Evolutionary conservation across 2,888 invertebrate genomes (phyloP).

Genomic region (Apotomis turbidana): DNA sequence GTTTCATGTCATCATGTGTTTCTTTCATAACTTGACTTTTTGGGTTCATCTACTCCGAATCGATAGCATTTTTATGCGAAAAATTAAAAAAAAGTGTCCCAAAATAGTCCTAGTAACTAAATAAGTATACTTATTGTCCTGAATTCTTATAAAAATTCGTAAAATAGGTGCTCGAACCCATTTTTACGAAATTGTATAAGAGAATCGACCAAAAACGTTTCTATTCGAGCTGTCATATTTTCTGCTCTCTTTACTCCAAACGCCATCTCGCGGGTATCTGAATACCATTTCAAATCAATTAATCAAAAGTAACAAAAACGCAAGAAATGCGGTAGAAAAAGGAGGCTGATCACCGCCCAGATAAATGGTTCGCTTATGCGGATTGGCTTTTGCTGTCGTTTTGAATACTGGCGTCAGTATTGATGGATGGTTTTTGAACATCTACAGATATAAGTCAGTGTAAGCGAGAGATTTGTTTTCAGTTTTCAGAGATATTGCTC

Average conservation of each 20-base stretch:
- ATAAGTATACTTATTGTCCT: no score
- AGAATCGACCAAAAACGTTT: background rate
- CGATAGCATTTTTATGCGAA: no score
- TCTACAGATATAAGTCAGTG: background rate
- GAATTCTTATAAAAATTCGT: no score
- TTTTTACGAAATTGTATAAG: background rate
- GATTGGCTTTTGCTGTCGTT: slow-evolving; percentile 12
- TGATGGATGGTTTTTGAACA: slow-evolving; percentile 1
- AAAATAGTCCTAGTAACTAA: no score
- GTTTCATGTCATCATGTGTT: no score
- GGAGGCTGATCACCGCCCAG: slow-evolving; percentile 3
- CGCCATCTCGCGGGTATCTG: background rate
- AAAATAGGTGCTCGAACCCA: background rate
- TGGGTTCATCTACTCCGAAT: no score
- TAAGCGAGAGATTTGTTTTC: background rate
- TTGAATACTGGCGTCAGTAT: slow-evolving; percentile 14
- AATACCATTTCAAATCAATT: slow-evolving; percentile 15
- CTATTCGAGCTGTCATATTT: background rate
- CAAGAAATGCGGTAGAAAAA: background rate
- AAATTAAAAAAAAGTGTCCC: no score
- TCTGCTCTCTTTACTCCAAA: background rate
- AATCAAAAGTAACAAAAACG: slow-evolving; percentile 17
- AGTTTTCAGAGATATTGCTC: no score
- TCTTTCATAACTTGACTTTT: no score
- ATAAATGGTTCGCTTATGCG: slow-evolving; percentile 11